These are phyloP conservation scores for Pseudorectes ferrugineus DNA, from an alignment of 2,113 vertebrate genomes.

Conservation along the genomic window DNA sequence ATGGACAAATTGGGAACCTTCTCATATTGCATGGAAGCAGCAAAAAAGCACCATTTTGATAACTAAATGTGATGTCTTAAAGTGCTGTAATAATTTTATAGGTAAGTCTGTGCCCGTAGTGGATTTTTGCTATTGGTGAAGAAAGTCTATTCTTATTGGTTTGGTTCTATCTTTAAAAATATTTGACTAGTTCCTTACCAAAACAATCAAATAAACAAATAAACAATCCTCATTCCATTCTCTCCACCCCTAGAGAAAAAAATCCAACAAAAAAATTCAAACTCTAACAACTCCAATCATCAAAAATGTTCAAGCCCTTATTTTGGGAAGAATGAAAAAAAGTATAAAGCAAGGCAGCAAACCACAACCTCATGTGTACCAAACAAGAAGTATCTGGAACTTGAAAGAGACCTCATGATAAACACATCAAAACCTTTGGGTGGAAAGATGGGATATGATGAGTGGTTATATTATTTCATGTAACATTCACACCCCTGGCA, in stretches of 20 bases:
- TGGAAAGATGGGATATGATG: neutral
- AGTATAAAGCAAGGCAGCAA: neutral
- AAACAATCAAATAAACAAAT: no score
- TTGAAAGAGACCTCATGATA: neutral
- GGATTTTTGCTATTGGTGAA: neutral
- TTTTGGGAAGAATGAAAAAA: neutral
- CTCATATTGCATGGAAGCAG: no score
- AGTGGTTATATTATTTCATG: neutral
- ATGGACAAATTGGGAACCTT: no score
- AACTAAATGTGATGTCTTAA: no score
- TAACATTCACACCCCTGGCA: neutral
- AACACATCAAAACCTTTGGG: neutral
- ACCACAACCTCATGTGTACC: neutral
- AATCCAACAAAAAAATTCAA: neutral
- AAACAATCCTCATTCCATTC: neutral
- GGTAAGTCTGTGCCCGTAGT: neutral
- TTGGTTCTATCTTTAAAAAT: neutral
- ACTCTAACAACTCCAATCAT: neutral
- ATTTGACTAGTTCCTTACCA: neutral
- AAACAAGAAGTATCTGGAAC: neutral
- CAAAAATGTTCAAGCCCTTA: neutral
- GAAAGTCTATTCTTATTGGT: neutral
- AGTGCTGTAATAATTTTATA: neutral
- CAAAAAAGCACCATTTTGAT: no score
- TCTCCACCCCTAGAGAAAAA: fast-evolving